Conservation (phyloP, 2,797 vertebrate species). For the Sternotherus odoratus region DNA sequence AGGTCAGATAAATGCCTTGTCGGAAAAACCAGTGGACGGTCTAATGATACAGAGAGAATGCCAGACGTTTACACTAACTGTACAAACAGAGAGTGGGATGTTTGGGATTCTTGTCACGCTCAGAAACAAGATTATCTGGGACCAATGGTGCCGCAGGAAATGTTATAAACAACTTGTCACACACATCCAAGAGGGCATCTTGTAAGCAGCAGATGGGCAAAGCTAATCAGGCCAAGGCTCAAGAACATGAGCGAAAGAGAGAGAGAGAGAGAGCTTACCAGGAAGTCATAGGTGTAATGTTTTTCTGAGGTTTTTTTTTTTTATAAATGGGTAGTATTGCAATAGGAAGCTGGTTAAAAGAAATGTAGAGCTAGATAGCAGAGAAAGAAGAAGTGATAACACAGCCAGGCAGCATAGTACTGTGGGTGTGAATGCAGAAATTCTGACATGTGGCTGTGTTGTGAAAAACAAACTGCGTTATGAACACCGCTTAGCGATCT, state of each 20-base stretch:
- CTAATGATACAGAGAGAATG: not conserved
- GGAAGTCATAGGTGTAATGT: conserved; percentile 5
- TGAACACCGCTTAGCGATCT: fast-evolving
- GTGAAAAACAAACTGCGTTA: not conserved
- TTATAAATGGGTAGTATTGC: not conserved
- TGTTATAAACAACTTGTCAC: not conserved
- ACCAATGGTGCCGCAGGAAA: not conserved
- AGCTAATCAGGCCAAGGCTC: not conserved
- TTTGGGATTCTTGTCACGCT: not conserved
- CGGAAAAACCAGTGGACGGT: not conserved
- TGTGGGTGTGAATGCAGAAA: fast-evolving
- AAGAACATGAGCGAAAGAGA: not conserved
- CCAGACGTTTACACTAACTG: not conserved
- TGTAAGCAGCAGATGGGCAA: not conserved
- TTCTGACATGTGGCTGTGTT: not conserved
- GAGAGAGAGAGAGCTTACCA: not conserved
- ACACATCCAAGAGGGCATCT: not conserved
- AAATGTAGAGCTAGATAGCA: not conserved
- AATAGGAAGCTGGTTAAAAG: not conserved
- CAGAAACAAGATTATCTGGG: not conserved
- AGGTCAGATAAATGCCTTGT: not conserved
- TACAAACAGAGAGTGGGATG: not conserved
- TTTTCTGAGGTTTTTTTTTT: not conserved
- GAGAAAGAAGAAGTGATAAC: not conserved
- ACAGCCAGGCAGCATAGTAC: not conserved